These are phyloP conservation scores for Protobothrops mucrosquamatus DNA, from an alignment of 2,113 vertebrate genomes.

Conservation along the genomic window DNA sequence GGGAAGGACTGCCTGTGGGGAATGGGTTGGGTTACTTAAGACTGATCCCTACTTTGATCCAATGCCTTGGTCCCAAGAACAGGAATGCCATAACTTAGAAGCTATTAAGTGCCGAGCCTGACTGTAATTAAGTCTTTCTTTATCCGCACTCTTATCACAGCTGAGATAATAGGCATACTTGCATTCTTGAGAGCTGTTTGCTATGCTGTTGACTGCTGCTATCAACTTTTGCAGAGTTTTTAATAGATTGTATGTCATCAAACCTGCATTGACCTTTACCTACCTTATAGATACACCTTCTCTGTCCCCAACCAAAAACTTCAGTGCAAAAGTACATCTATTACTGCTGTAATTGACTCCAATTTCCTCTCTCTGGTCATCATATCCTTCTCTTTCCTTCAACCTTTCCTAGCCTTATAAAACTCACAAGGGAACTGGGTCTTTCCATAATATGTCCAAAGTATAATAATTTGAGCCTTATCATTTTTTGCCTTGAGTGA, in stretches of 20 bases:
- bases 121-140: not conserved
- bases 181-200: not conserved
- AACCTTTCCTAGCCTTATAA: too few species aligned
- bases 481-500: too few species aligned
- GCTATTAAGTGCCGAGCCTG: not conserved
- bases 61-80: not conserved
- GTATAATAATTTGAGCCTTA: too few species aligned
- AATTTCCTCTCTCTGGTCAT: not conserved
- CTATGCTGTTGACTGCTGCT: not conserved
- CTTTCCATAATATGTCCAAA: too few species aligned
- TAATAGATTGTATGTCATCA: not conserved
- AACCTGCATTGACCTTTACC: not conserved
- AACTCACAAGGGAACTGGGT: too few species aligned
- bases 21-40: not conserved
- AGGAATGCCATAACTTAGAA: not conserved
- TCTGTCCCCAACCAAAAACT: not conserved
- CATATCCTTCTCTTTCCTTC: not conserved
- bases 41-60: not conserved
- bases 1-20: not conserved
- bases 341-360: not conserved
- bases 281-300: not conserved
- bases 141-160: not conserved
- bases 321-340: not conserved
- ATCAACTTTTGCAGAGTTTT: not conserved
- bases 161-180: not conserved